phyloP scores from a whole-genome alignment of 2,797 vertebrate species.

The Syncerus caffer region DNA sequence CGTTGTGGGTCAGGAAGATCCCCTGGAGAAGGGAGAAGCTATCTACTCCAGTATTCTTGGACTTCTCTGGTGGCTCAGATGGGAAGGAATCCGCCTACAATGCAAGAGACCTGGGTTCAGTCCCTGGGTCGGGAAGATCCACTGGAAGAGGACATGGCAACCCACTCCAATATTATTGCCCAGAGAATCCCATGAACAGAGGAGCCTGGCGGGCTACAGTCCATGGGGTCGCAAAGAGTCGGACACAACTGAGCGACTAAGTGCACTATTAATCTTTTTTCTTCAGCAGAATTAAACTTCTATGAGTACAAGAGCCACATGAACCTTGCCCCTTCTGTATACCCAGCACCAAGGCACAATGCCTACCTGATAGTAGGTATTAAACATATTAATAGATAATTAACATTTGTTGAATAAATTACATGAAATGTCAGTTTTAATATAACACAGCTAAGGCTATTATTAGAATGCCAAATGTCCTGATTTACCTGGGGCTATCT shows the following conservation, averaged over 20 bases:
- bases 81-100: neutral
- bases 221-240: neutral
- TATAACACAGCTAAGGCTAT: neutral
- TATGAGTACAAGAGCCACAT: neutral
- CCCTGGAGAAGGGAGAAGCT: neutral
- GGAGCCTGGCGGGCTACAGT: neutral
- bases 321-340: neutral
- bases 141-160: neutral
- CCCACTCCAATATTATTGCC: neutral
- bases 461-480: neutral
- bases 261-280: neutral
- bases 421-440: neutral
- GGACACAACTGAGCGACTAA: neutral
- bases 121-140: neutral
- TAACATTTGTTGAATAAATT: neutral
- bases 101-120: neutral
- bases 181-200: neutral
- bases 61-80: neutral
- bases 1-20: neutral
- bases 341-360: neutral
- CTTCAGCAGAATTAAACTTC: neutral
- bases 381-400: neutral
- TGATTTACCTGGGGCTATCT: neutral
- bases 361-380: neutral
- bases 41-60: neutral